Percentiles rank a stretch among this genome's conserved stretches.
Evolutionary conservation across 2,888 invertebrate species (phyloP).

Genomic region (Marronus borbonicus): DNA sequence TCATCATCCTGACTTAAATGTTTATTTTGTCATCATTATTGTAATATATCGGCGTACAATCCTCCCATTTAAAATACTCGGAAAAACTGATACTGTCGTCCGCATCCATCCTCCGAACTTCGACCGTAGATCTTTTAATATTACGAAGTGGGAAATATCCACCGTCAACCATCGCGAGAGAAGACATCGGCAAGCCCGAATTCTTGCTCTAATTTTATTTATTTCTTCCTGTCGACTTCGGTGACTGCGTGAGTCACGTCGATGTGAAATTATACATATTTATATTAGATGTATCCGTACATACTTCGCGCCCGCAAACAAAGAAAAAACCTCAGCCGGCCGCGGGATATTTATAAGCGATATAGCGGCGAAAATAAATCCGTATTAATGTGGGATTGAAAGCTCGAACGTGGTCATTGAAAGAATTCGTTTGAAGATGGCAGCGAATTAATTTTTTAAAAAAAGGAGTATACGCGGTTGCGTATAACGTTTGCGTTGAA

Average conservation of each 20-base stretch:
- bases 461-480: neutral
- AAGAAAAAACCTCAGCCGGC: constrained; percentile 31
- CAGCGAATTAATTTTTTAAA: constrained; percentile 28
- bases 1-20: constrained; percentile 25
- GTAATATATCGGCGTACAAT: constrained; percentile 11
- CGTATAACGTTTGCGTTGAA: neutral
- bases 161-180: neutral
- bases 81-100: constrained; percentile 25
- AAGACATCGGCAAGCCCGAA: constrained; percentile 2
- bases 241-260: constrained; percentile 32
- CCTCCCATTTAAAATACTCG: constrained; percentile 14
- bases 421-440: constrained; percentile 44
- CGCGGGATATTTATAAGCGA: constrained; percentile 19
- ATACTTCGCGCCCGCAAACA: constrained; percentile 15
- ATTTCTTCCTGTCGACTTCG: constrained; percentile 63
- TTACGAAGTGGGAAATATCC: constrained; percentile 36
- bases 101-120: constrained; percentile 17
- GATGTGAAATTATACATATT: constrained; percentile 43
- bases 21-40: constrained; percentile 13
- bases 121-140: constrained; percentile 42
- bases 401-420: constrained; percentile 34
- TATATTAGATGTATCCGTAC: constrained; percentile 32
- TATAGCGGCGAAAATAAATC: constrained; percentile 34
- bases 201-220: constrained; percentile 61
- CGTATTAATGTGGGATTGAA: constrained; percentile 24